Base-by-base conservation (phyloP, 2,888 invertebrate species). In the Mythimna vitellina region DNA sequence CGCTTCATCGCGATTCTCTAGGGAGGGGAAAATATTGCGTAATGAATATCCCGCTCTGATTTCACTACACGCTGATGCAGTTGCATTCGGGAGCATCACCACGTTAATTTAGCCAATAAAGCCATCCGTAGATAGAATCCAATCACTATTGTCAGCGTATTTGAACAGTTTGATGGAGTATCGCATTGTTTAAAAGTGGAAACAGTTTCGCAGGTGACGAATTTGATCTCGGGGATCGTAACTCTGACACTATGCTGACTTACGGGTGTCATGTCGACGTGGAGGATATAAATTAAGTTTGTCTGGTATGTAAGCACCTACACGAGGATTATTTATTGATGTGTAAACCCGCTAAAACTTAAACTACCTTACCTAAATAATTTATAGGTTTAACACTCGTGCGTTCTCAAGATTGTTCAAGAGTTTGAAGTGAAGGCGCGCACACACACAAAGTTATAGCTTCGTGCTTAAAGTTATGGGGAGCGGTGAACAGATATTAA, bases 1-100 rank as follows among this genome's bases (percentile, higher is more conserved):
- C 92, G 93, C 91, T 94, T 92, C 94, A 93, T 94, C 89, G 91
- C 92, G 89, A 93, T 91, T 90, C 91, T 89, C 90, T 91, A 92
- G 91, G 87, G 89, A 49, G 89, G 87, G 72, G 83, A 88, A 90
- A 93, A 93, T 93, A 92, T 90, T 88, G 90, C 92, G 93, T 93
- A 93, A 94, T 94, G 93, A 95, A 92, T 92, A 93, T 87, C 88
- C 87, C 82, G 88, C 85, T 89, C 89, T 86, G 91, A 92, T 92
- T 91, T 89, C 84, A 87, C 51, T 79, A 69, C 69, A 75, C 80
- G 82, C 77, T 84, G 85, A 85, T 82, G 79, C 82, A 81, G 82
- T 73, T 81, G 83, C 85, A 86, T 85, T 85, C 80, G 86, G 81
- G 84, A 85, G 88, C 89, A 89, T 73, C 81, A 79, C 73, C 67